These are phyloP conservation scores for Ramphastos sulfuratus DNA, from an alignment of 2,113 vertebrate species.

Conservation along the genomic window DNA sequence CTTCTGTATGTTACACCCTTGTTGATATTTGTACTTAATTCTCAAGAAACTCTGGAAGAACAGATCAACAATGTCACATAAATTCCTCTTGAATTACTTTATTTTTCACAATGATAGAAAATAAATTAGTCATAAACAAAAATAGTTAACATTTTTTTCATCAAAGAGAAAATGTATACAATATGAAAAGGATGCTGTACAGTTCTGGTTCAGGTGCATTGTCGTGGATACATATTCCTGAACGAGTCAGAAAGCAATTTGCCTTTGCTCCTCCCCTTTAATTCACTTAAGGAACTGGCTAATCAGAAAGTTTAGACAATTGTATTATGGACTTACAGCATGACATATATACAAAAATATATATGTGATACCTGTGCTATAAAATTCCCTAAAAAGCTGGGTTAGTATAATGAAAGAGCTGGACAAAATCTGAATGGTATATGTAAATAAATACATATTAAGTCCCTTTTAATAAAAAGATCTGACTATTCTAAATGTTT, in stretches of 20 bases:
- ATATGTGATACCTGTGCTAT: constrained; percentile 53
- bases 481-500: constrained; percentile 76
- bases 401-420: constrained; percentile 70
- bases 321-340: constrained; percentile 55
- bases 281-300: constrained; percentile 54
- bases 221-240: constrained; percentile 44
- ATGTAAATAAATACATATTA: constrained; percentile 81
- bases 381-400: constrained; percentile 54
- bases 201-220: constrained; percentile 61
- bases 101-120: constrained; percentile 82
- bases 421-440: constrained; percentile 56
- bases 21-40: neutral
- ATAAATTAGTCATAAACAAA: constrained; percentile 87
- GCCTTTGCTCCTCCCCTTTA: constrained; percentile 35
- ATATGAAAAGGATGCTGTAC: constrained; percentile 64
- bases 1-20: neutral
- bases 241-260: constrained; percentile 57
- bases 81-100: constrained; percentile 68
- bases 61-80: neutral
- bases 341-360: constrained; percentile 61
- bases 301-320: constrained; percentile 29
- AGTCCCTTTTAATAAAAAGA: constrained; percentile 73
- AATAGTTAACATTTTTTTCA: constrained; percentile 75
- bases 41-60: neutral
- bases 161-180: constrained; percentile 70